A percentile compares a stretch with the other conserved stretches of the same genome.
Evolutionary conservation across 2,888 invertebrate species (phyloP).

Genomic region (Rotaria socialis): DNA sequence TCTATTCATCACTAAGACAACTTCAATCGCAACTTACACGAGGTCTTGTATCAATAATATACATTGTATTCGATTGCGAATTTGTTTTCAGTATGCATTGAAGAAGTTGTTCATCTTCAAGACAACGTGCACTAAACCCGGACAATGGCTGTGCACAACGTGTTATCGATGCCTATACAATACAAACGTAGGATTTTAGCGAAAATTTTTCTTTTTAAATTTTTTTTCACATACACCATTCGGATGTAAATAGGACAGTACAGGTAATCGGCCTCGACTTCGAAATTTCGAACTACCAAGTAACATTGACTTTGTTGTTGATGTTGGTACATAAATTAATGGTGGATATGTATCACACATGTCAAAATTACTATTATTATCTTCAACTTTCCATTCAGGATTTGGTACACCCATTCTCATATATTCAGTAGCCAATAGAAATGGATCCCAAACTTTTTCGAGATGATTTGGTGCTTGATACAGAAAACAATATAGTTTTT

Average conservation of each 20-base stretch:
- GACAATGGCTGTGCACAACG: conserved; percentile 94
- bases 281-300: conserved; percentile 89
- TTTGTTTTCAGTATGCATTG: conserved; percentile 85
- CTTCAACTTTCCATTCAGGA: conserved; percentile 80
- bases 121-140: conserved; percentile 91
- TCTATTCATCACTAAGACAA: too few relatives aligned
- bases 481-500: conserved; percentile 78
- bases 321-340: conserved; percentile 80
- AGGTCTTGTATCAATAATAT: conserved; percentile 94
- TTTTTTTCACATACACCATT: conserved; percentile 9
- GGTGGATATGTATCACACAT: conserved; percentile 68
- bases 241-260: conserved; percentile 81
- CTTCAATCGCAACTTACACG: conserved; percentile 66
- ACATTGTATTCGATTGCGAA: conserved; percentile 69
- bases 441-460: conserved; percentile 77
- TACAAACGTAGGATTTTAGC: background rate
- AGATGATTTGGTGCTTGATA: conserved; percentile 60
- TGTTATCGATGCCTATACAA: conserved; percentile 67
- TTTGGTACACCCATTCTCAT: conserved; percentile 90
- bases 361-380: conserved; percentile 83
- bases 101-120: conserved; percentile 93
- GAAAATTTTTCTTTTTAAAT: background rate
- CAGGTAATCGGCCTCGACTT: conserved; percentile 87
- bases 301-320: conserved; percentile 71
- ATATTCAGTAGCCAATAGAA: conserved; percentile 84